phyloP scores from a whole-genome alignment of 1,140 invertebrate species.

The Drusus annulatus region DNA sequence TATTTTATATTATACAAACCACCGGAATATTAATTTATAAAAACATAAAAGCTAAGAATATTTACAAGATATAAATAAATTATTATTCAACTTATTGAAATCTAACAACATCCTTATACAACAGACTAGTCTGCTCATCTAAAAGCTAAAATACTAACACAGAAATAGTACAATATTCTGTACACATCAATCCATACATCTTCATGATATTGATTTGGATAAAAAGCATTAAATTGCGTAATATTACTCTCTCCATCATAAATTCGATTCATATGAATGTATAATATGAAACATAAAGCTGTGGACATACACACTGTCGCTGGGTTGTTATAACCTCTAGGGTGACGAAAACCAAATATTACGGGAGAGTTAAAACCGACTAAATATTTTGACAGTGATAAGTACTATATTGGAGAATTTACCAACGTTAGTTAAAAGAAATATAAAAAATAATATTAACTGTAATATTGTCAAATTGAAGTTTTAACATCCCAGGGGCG shows the following conservation, averaged over 20 bases:
- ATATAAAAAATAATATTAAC: too few relatives aligned
- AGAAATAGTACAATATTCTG: constrained; percentile 38
- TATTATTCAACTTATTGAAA: constrained; percentile 43
- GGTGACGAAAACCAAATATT: too few relatives aligned
- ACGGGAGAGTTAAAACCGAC: too few relatives aligned
- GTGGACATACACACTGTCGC: neutral
- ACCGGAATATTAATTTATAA: constrained; percentile 40
- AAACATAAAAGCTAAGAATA: constrained; percentile 32
- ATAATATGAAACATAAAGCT: constrained; percentile 20
- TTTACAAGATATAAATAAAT: constrained; percentile 50
- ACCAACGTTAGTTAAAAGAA: too few relatives aligned
- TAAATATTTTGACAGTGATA: too few relatives aligned
- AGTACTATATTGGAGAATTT: too few relatives aligned
- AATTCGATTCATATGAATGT: constrained; percentile 6
- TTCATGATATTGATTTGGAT: constrained; percentile 19
- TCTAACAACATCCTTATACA: constrained; percentile 27
- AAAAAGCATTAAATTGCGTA: constrained; percentile 24
- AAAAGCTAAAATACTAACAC: constrained; percentile 39
- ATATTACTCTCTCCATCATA: constrained; percentile 5
- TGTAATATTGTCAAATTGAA: too few relatives aligned
- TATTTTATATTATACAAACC: constrained; percentile 44
- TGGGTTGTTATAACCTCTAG: too few relatives aligned
- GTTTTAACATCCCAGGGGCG: too few relatives aligned
- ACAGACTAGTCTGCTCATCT: constrained; percentile 39
- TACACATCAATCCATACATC: constrained; percentile 20